These are phyloP conservation scores for Melanerpes aurifrons DNA, from an alignment of 2,113 vertebrate species.

Conservation along the genomic window DNA sequence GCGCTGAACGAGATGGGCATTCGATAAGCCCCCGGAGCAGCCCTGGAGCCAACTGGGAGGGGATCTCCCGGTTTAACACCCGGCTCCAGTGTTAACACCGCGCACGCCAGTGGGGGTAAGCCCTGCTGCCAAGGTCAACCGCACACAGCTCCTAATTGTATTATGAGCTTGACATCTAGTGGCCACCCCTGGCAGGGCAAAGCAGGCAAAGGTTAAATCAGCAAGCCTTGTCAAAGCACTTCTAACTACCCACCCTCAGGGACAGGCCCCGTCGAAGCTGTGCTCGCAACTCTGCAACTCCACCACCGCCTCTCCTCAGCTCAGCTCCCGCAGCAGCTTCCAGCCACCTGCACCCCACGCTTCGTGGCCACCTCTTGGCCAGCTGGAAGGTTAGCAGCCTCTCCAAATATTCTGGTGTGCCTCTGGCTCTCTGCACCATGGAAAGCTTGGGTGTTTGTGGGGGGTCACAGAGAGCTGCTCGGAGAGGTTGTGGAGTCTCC, in stretches of 20 bases:
- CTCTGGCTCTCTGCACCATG: accelerated
- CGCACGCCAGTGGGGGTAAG: conserved; percentile 77
- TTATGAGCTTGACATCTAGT: conserved; percentile 92
- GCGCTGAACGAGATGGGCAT: conserved; percentile 61
- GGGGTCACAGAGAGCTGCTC: too few relatives aligned
- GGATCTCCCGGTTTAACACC: conserved; percentile 75
- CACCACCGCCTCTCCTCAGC: conserved; percentile 68
- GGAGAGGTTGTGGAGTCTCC: too few relatives aligned
- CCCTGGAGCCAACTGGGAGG: conserved; percentile 61
- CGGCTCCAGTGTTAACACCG: conserved; percentile 83
- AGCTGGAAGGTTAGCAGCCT: not conserved
- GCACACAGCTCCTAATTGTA: conserved; percentile 93
- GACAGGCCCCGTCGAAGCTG: conserved; percentile 72
- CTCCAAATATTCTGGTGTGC: accelerated
- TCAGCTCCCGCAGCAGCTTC: conserved; percentile 3
- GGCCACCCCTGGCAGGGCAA: conserved; percentile 87
- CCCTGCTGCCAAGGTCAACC: conserved; percentile 89
- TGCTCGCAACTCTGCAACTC: conserved; percentile 68
- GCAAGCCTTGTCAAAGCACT: conserved; percentile 88
- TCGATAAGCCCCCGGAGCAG: conserved; percentile 57
- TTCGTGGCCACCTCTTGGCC: not conserved
- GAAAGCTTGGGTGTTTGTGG: accelerated
- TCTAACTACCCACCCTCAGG: conserved; percentile 82
- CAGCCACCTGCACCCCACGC: not conserved
- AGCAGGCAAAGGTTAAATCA: conserved; percentile 95